A percentile compares a stretch with the other conserved stretches of the same genome.
Conservation (phyloP, 2,888 invertebrate genomes). For the Pasiphila rectangulata region DNA sequence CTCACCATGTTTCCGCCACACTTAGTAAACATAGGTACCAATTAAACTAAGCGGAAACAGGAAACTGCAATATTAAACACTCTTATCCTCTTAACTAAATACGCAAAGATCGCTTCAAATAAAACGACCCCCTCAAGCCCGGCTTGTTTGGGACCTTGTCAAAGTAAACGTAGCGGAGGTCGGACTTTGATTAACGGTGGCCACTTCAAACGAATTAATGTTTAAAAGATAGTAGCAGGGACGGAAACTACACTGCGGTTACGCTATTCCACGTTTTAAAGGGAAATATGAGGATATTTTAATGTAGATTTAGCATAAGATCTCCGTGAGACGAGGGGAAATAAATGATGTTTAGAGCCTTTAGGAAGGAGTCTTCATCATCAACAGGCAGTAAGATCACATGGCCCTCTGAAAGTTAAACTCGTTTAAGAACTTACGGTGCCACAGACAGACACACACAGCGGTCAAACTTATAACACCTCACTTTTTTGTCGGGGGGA, state of each 20-base stretch:
- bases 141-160: slow-evolving; percentile 9
- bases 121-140: slow-evolving; percentile 10
- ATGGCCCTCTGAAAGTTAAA: no score
- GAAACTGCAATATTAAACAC: background rate
- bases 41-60: background rate
- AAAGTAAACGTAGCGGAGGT: slow-evolving; percentile 11
- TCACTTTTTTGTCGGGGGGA: no score
- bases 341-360: background rate
- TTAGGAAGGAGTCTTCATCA: background rate
- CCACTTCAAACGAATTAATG: slow-evolving; percentile 20
- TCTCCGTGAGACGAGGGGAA: background rate
- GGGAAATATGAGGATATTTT: background rate
- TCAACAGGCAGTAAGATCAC: no score
- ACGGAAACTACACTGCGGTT: background rate
- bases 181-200: slow-evolving; percentile 18
- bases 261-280: background rate
- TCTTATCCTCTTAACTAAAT: background rate
- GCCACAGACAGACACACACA: no score
- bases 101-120: slow-evolving; percentile 5
- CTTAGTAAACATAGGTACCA: background rate
- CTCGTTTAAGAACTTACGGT: no score
- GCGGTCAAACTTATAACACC: no score
- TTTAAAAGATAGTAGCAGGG: background rate
- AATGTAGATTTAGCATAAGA: background rate
- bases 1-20: background rate